A percentile compares a stretch with the other conserved stretches of the same genome.
phyloP scores from a whole-genome alignment of 2,113 vertebrate genomes.

The Arvicanthis niloticus region DNA sequence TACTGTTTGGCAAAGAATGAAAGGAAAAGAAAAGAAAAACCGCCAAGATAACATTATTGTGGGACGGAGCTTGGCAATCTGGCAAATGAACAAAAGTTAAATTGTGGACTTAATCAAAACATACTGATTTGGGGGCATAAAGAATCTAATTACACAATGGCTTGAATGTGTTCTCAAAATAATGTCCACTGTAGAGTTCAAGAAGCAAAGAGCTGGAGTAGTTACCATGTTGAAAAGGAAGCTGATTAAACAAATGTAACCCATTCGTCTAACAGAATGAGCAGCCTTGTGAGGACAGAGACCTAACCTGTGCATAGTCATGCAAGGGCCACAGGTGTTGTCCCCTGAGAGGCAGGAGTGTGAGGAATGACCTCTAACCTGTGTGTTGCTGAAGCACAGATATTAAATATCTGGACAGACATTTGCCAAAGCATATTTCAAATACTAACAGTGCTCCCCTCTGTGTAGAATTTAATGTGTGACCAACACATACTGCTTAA shows the following conservation, averaged over 20 bases:
- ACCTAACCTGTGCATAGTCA: background rate
- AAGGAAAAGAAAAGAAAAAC: background rate
- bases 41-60: background rate
- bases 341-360: background rate
- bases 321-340: background rate
- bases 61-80: background rate
- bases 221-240: background rate
- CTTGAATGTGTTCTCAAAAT: background rate
- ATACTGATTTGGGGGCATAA: background rate
- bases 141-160: conserved; percentile 19
- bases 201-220: conserved; percentile 15
- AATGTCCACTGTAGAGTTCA: conserved; percentile 6
- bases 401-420: background rate
- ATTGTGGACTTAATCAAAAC: background rate
- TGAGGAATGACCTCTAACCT: background rate
- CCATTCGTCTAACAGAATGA: background rate
- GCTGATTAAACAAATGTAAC: background rate
- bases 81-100: conserved; percentile 13
- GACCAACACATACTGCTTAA: background rate
- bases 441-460: background rate
- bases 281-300: background rate
- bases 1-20: conserved; percentile 29
- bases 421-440: background rate
- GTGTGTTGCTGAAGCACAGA: background rate
- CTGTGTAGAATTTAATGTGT: background rate